Conservation (phyloP, 2,797 vertebrate genomes). For the Clarias laeviceps region DNA sequence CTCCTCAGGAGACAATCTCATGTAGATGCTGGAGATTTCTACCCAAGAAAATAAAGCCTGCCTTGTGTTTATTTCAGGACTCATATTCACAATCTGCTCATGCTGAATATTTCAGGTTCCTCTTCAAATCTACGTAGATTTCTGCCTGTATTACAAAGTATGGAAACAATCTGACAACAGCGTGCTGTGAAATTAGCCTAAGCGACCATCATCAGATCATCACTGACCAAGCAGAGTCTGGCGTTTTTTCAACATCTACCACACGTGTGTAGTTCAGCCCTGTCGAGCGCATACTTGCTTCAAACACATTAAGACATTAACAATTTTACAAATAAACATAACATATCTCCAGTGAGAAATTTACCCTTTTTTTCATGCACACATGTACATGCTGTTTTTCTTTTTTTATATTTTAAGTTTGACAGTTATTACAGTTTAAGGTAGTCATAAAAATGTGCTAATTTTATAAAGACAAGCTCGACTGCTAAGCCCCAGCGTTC, state of each 20-base stretch:
- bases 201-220: neutral
- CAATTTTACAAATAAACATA: neutral
- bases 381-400: neutral
- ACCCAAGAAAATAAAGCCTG: neutral
- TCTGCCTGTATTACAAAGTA: neutral
- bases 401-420: neutral
- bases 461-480: conserved; percentile 28
- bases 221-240: neutral
- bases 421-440: conserved; percentile 28
- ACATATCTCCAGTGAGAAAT: neutral
- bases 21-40: neutral
- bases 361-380: neutral
- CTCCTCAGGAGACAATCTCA: neutral
- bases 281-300: neutral
- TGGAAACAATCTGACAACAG: neutral
- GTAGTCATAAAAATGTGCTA: conserved; percentile 10
- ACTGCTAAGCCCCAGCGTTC: neutral
- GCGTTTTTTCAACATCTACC: neutral
- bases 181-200: neutral
- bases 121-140: neutral
- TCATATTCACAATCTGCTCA: neutral
- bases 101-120: neutral
- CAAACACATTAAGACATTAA: neutral
- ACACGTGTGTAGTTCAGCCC: neutral
- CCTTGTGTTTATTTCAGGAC: neutral